phyloP scores from a whole-genome alignment of 2,797 vertebrate genomes.

The Xenopus petersii region DNA sequence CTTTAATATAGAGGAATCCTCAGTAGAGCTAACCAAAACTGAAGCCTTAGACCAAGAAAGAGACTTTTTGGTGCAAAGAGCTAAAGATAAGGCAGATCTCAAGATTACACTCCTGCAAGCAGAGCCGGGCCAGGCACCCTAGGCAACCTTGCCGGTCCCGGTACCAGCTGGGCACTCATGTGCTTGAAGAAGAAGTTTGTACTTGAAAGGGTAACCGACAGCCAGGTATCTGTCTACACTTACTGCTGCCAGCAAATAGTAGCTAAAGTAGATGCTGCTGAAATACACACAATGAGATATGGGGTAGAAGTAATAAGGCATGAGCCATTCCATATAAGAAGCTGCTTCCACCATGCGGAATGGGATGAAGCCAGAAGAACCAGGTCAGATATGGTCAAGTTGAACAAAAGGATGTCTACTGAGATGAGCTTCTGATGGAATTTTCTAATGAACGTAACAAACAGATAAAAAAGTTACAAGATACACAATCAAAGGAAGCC shows the following conservation, averaged over 20 bases:
- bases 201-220: constrained; percentile 73
- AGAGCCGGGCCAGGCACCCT: too few relatives aligned
- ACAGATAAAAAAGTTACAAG: constrained; percentile 73
- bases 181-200: too few relatives aligned
- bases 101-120: too few relatives aligned
- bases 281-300: constrained; percentile 76
- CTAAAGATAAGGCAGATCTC: too few relatives aligned
- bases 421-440: constrained; percentile 64
- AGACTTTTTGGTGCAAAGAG: too few relatives aligned
- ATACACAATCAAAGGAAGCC: constrained; percentile 65
- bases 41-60: too few relatives aligned
- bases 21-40: too few relatives aligned
- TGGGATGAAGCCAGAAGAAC: constrained; percentile 75
- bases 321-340: constrained; percentile 61
- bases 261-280: constrained; percentile 80
- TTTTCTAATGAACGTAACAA: constrained; percentile 70
- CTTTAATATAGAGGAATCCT: too few relatives aligned
- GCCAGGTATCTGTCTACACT: constrained; percentile 79
- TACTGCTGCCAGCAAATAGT: constrained; percentile 73
- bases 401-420: constrained; percentile 79
- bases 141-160: too few relatives aligned
- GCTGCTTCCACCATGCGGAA: constrained; percentile 76
- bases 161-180: too few relatives aligned
- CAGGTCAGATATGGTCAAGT: constrained; percentile 78
- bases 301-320: constrained; percentile 72